These are phyloP conservation scores for Ormyrus nitidulus DNA, from an alignment of 2,888 invertebrate genomes.

Conservation along the genomic window DNA sequence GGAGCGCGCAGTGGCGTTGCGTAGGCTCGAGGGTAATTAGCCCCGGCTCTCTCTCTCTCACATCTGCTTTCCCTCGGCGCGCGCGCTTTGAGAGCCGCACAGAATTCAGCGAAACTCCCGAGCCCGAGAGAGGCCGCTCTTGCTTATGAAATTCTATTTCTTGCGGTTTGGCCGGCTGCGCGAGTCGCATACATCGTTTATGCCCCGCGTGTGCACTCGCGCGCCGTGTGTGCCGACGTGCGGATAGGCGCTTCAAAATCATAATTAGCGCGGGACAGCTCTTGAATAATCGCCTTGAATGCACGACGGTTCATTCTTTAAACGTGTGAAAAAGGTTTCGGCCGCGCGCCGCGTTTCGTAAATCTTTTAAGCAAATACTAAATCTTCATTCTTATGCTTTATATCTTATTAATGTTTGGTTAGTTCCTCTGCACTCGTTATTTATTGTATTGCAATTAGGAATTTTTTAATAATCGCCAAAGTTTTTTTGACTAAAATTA, in stretches of 20 bases:
- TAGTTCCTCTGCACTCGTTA: no score
- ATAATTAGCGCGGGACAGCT: slow-evolving; percentile 20
- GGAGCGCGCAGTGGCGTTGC: neutral
- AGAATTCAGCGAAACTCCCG: slow-evolving; percentile 16
- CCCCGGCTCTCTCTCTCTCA: slow-evolving; percentile 1
- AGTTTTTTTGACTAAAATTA: no score
- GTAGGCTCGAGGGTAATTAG: neutral
- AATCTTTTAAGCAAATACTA: neutral
- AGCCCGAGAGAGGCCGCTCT: neutral
- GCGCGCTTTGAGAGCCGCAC: neutral
- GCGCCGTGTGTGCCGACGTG: neutral
- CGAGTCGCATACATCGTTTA: neutral
- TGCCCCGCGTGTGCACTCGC: neutral
- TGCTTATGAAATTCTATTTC: slow-evolving; percentile 47
- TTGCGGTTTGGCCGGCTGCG: slow-evolving; percentile 29
- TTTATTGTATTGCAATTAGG: no score
- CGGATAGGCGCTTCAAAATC: neutral
- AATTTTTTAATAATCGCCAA: no score
- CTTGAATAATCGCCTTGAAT: slow-evolving; percentile 17
- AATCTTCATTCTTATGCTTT: no score
- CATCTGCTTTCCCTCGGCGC: neutral
- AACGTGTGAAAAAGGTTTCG: neutral
- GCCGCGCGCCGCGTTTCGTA: neutral
- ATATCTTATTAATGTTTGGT: no score
- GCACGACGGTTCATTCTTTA: neutral